These are phyloP conservation scores for Meganola albula DNA, from an alignment of 2,888 invertebrate species.

Conservation along the genomic window DNA sequence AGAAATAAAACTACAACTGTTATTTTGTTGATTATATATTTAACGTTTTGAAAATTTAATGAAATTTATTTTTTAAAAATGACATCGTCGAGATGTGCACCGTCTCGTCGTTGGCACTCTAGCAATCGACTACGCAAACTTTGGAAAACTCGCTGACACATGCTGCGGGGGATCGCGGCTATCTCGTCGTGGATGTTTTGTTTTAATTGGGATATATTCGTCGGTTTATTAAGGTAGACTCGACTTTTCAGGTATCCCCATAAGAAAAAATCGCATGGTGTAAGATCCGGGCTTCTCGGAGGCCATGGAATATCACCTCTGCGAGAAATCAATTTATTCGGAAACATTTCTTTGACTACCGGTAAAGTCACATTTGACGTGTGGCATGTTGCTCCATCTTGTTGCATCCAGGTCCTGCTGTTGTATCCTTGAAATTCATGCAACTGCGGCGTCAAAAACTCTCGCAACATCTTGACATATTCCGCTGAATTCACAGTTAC, in stretches of 20 bases:
- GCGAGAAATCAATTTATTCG: constrained; percentile 11
- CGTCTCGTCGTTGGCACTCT: constrained; percentile 9
- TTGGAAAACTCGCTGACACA: constrained; percentile 15
- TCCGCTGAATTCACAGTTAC: background rate
- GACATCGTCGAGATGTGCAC: constrained; percentile 10
- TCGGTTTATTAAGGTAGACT: constrained; percentile 9
- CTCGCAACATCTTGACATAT: background rate
- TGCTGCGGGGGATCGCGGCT: constrained; percentile 14
- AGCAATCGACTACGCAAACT: constrained; percentile 13
- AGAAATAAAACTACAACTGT: no score
- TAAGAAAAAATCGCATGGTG: constrained; percentile 15
- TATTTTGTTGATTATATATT: no score
- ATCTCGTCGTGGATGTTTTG: constrained; percentile 18
- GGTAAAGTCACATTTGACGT: constrained; percentile 8
- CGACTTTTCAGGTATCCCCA: constrained; percentile 15
- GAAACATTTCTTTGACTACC: constrained; percentile 13
- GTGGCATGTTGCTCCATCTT: constrained; percentile 9
- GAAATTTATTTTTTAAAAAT: constrained; percentile 9
- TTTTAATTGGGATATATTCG: constrained; percentile 11
- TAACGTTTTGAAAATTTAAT: no score
- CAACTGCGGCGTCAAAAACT: background rate
- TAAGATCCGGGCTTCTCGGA: constrained; percentile 4
- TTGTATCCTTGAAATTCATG: background rate
- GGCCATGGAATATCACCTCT: constrained; percentile 13
- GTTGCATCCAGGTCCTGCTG: constrained; percentile 1